Base-by-base conservation (phyloP, 2,888 invertebrate species). In the Drosophila bunnanda region DNA sequence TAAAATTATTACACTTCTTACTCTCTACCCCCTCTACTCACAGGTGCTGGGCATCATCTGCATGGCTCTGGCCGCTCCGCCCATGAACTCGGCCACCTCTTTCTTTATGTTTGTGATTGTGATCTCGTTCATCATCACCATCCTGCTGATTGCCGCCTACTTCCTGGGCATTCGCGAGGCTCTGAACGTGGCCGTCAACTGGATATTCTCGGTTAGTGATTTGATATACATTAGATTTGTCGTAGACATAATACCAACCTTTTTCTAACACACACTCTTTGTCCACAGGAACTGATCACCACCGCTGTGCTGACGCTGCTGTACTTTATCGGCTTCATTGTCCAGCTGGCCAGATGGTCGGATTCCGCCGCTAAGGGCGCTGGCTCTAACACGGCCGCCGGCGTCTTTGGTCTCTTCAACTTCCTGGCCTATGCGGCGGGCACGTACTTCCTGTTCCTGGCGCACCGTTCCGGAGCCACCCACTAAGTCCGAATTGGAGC, bases 21-120 rank as follows among this genome's bases (percentile, higher is more conserved):
- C 25, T 4, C 20, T 20, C 8, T 20, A 15, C 17, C 17, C 4
- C 22, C 7, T 46, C 17, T 34, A 15, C 75, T 79, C 75, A 50
- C 95, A 97, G 97, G 82, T 96, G 55, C 90, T 97, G 75, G 97
- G 97, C 72, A 96, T 98, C 73, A 93, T 98, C 85, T 97, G 97
- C 89, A 96, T 98, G 96, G 94, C 96, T 15, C 94, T 96, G 77
- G 96, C 95, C 3, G 95, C 97, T 4, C 96, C 97, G 8, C 95
- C 95, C 1, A 92, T 91, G 79, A 76, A 92, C 46, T 89, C 92
- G 22, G 95, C 94, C 54, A 95, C 96, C 13, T 95, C 96, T 79
- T 97, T 96, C 94, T 98, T 97, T 93, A 94, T 97, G 68, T 97
- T 97, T 91, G 97, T 97, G 57, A 96, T 95, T 20, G 96, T 96